Percentiles rank a stretch among this genome's conserved stretches.
Conservation (phyloP, 2,888 invertebrate species). For the Pterobdella sp. region DNA sequence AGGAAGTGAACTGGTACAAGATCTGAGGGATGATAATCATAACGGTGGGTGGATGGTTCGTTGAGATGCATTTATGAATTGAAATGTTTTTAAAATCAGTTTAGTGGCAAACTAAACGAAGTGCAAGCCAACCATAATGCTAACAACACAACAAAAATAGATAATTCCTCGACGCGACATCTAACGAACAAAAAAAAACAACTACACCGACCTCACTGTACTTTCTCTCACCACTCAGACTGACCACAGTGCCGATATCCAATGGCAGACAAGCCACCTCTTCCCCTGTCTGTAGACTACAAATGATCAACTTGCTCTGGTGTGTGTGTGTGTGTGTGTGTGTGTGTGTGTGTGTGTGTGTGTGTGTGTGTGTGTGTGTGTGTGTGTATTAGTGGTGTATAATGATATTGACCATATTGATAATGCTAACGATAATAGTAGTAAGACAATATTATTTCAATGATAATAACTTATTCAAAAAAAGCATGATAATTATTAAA, state of each 20-base stretch:
- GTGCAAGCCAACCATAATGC: background rate
- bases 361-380: no score
- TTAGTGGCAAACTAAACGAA: background rate
- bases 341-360: no score
- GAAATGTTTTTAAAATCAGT: no score
- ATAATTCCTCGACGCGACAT: no score
- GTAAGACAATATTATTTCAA: no score
- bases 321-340: constrained; percentile 25
- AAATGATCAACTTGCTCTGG: constrained; percentile 74
- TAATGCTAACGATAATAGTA: no score
- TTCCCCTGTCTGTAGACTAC: constrained; percentile 66
- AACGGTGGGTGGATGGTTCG: background rate
- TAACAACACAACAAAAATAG: background rate
- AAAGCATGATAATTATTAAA: no score
- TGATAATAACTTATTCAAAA: no score
- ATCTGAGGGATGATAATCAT: constrained; percentile 53
- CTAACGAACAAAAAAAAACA: no score
- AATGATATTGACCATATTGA: no score
- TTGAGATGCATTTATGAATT: no score
- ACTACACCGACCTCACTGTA: constrained; percentile 63
- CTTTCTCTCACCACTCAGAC: constrained; percentile 72
- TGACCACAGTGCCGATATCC: constrained; percentile 71
- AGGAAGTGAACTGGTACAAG: constrained; percentile 88
- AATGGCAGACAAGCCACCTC: constrained; percentile 67
- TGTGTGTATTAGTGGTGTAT: no score